Percentiles rank a stretch among this genome's conserved stretches.
These are phyloP conservation scores for Vicugna pacos DNA, from an alignment of 2,113 vertebrate genomes.

Conservation along the genomic window DNA sequence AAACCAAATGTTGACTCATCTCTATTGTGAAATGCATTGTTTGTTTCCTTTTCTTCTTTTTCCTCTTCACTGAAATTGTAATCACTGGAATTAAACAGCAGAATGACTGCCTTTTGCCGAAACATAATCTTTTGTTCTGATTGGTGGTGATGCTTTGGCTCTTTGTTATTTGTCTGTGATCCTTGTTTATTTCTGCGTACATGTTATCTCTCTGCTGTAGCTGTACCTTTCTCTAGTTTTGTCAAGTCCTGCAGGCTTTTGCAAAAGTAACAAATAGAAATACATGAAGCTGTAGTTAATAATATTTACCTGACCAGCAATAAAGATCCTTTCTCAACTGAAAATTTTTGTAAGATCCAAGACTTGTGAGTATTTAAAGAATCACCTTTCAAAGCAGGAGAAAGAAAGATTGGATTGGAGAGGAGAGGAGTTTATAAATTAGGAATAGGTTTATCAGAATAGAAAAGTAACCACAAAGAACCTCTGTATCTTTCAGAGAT, in stretches of 20 bases:
- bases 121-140: neutral
- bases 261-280: neutral
- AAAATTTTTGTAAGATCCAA: neutral
- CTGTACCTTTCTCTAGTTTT: neutral
- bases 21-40: neutral
- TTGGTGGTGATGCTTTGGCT: neutral
- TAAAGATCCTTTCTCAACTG: neutral
- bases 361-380: neutral
- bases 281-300: neutral
- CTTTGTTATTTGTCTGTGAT: neutral
- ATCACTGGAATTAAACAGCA: neutral
- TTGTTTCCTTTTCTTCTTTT: neutral
- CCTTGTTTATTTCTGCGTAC: neutral
- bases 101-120: neutral
- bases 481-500: neutral
- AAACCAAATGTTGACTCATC: neutral
- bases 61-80: slow-evolving; percentile 1
- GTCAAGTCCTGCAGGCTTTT: neutral
- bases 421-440: neutral
- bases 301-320: neutral
- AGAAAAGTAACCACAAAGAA: neutral
- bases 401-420: neutral
- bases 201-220: neutral
- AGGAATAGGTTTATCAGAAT: neutral
- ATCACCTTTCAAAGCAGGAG: neutral